Conservation (phyloP, 2,797 vertebrate genomes). For the Takifugu ocellatus region DNA sequence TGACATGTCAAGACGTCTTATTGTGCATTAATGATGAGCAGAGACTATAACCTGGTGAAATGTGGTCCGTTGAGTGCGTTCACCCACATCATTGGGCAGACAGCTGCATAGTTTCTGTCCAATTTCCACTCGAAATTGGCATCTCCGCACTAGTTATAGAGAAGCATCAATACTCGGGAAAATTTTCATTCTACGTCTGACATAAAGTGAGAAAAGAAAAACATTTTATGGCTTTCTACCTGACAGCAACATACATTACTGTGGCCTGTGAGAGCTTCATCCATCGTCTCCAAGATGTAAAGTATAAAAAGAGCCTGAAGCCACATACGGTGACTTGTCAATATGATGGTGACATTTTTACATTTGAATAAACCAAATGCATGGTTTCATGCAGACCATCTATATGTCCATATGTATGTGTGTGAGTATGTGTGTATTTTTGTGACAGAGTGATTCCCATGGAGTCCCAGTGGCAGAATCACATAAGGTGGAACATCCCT, state of each 20-base stretch:
- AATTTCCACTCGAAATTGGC: conserved; percentile 1
- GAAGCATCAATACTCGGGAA: conserved; percentile 1
- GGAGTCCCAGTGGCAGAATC: conserved; percentile 37
- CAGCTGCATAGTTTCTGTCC: background rate
- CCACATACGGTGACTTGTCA: conserved; percentile 38
- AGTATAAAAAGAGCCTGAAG: conserved; percentile 33
- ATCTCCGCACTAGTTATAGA: background rate
- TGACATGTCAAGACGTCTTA: too few relatives aligned
- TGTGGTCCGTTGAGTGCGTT: too few relatives aligned
- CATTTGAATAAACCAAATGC: conserved; percentile 41
- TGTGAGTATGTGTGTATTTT: background rate
- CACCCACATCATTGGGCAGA: background rate
- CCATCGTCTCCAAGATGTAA: conserved; percentile 5
- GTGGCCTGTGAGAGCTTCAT: conserved; percentile 20
- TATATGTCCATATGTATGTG: background rate
- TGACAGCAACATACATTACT: conserved; percentile 25
- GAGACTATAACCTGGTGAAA: too few relatives aligned
- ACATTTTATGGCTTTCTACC: conserved; percentile 5
- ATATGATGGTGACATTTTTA: conserved; percentile 33
- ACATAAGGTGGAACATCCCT: conserved; percentile 44
- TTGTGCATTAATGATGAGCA: too few relatives aligned
- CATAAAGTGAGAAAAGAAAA: conserved; percentile 12
- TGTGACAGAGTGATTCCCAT: conserved; percentile 1
- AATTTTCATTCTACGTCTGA: conserved; percentile 13
- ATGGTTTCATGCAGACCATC: background rate